Conservation (phyloP, 2,888 invertebrate species). For the Drosophila nigricruria region DNA sequence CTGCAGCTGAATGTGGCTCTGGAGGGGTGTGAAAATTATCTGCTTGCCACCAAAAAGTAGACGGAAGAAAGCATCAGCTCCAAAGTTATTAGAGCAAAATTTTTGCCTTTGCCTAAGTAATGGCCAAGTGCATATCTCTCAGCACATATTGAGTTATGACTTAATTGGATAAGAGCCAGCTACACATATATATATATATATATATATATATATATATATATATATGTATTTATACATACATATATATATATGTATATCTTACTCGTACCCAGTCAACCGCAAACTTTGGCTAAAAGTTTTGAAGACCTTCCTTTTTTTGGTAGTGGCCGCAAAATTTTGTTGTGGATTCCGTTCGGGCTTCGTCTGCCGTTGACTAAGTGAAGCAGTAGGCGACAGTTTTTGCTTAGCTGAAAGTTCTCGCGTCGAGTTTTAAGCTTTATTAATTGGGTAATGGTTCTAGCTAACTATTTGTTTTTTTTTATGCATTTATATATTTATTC, state of each 20-base stretch:
- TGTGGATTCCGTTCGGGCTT: slow-evolving; percentile 27
- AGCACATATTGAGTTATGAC: slow-evolving; percentile 83
- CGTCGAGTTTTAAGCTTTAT: slow-evolving; percentile 1
- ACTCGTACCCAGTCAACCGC: neutral
- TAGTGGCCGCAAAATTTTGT: slow-evolving; percentile 41
- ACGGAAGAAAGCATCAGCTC: slow-evolving; percentile 64
- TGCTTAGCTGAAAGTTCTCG: slow-evolving; percentile 1
- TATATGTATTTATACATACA: slow-evolving; percentile 4
- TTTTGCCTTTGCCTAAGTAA: slow-evolving; percentile 79
- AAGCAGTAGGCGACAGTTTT: slow-evolving; percentile 13
- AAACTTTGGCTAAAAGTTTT: slow-evolving; percentile 54
- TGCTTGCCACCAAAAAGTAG: slow-evolving; percentile 56
- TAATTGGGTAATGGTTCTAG: slow-evolving; percentile 9
- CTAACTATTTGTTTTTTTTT: neutral
- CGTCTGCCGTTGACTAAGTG: slow-evolving; percentile 22
- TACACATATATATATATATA: slow-evolving; percentile 4
- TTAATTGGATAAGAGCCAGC: slow-evolving; percentile 84
- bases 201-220: neutral
- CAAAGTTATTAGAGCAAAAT: slow-evolving; percentile 74
- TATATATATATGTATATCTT: slow-evolving; percentile 3
- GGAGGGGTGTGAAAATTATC: slow-evolving; percentile 71
- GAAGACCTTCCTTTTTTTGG: slow-evolving; percentile 26
- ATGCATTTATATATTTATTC: too few relatives aligned
- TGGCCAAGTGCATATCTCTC: slow-evolving; percentile 77
- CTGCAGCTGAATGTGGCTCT: slow-evolving; percentile 12